Base-by-base conservation (phyloP, 2,888 invertebrate genomes). In the Phorcus lineatus region DNA sequence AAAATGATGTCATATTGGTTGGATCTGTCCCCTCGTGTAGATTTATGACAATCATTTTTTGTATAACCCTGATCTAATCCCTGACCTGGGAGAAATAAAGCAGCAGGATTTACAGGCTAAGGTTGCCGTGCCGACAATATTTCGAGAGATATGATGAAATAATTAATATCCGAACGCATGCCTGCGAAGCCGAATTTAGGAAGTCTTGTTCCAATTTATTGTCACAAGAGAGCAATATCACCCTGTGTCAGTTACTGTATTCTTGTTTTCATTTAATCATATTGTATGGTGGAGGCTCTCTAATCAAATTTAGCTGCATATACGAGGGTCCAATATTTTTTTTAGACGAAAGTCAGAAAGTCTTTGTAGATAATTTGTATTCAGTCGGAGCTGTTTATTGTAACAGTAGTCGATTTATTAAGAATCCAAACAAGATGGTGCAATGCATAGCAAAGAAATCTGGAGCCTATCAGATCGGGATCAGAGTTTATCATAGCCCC, bases 401-500 rank as follows among this genome's bases (percentile, higher is more conserved):
- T 70, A 70, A 70, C 36, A 40, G n/a, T 36, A 24, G 9, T n/a
- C 36, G 24, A 40, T 70, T 40, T 70, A 40, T 70, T 36, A 19
- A 13, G 36, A 70, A 70, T 70, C 36, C 11, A 40, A 70, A 70
- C 31, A 70, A 19, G 19, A 19, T 28, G 40, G 16, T 40, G 31
- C 36, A 70, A 70, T 70, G 70, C 70, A 40, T 31, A n/a, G 70
- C 70, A 70, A 31, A 19, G 70, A 70, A 36, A 70, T 24, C 9
- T 9, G n/a, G 36, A 19, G 40, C 40, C 70, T 70, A 70, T 70
- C 40, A 36, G 70, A 70, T 70, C 36, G 70, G 70, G 70, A 70
- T 40, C 70, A 70, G 70, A 36, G 70, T 70, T 70, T 70, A 70
- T 70, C 70, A 70, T 70, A 70, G 70, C 70, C 36, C 19, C 19